Evolutionary conservation across 2,888 invertebrate species (phyloP).

Genomic region (Dolichomitus sp.): DNA sequence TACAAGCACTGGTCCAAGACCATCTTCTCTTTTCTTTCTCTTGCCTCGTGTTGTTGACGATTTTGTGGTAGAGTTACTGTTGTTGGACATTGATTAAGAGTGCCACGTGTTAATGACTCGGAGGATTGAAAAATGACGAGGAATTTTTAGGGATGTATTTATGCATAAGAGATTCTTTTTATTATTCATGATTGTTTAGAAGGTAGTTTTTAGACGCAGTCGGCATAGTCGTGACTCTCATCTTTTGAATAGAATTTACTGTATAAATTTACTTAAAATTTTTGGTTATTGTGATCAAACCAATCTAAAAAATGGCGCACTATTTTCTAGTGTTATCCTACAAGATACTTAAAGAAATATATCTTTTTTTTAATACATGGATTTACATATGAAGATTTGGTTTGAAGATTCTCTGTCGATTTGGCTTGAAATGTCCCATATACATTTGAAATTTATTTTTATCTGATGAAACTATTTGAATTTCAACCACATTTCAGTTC

Average conservation of each 20-base stretch:
- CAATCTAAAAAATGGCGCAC: too few species aligned
- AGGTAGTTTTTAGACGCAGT: neutral
- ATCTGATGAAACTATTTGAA: too few species aligned
- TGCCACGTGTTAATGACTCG: conserved; percentile 29
- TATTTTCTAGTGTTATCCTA: too few species aligned
- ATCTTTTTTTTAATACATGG: too few species aligned
- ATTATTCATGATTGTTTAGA: conserved; percentile 20
- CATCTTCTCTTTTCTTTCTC: conserved; percentile 7
- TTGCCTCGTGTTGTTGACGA: neutral
- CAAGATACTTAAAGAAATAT: too few species aligned
- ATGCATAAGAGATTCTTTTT: neutral
- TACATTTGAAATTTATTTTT: neutral
- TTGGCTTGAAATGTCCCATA: neutral
- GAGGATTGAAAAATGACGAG: conserved; percentile 10
- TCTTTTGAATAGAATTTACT: neutral
- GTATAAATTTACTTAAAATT: too few species aligned
- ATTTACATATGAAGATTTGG: too few species aligned
- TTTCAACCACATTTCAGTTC: neutral
- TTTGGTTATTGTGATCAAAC: too few species aligned
- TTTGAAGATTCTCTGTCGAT: too few species aligned
- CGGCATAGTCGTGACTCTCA: neutral
- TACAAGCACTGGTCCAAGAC: neutral
- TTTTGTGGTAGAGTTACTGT: conserved; percentile 22
- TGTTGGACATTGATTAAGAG: conserved; percentile 42
- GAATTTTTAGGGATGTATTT: conserved; percentile 17